phyloP scores from a whole-genome alignment of 2,797 vertebrate genomes.

The Acipenser transmontanus region DNA sequence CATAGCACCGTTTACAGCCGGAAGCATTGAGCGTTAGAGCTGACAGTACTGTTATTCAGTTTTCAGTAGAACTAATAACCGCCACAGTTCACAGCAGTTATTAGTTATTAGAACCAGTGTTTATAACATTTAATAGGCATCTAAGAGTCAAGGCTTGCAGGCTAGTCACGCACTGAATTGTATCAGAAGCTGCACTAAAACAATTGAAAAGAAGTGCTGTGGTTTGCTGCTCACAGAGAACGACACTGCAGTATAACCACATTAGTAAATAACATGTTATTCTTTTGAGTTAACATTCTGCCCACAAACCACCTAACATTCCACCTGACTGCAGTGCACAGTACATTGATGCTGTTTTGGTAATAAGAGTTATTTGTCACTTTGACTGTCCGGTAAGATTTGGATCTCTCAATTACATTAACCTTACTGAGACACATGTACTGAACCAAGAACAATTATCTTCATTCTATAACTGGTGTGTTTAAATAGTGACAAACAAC shows the following conservation, averaged over 20 bases:
- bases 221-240: neutral
- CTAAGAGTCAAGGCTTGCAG: neutral
- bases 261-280: no score
- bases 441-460: no score
- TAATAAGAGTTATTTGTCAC: no score
- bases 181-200: neutral
- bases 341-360: no score
- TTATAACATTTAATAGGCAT: constrained; percentile 7
- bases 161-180: neutral
- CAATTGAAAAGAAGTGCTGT: neutral
- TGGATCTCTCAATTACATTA: no score
- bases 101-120: neutral
- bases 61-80: neutral
- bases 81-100: neutral
- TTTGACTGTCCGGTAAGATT: no score
- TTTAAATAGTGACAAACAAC: no score
- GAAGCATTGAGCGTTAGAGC: neutral
- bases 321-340: no score
- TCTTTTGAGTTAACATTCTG: no score
- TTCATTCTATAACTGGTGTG: no score
- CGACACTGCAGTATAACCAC: neutral
- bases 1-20: constrained; percentile 7
- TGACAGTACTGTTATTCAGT: neutral
- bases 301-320: no score
- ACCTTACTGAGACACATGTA: no score